Evolutionary conservation across 2,888 invertebrate genomes (phyloP).

Genomic region (Limnephilus marmoratus): DNA sequence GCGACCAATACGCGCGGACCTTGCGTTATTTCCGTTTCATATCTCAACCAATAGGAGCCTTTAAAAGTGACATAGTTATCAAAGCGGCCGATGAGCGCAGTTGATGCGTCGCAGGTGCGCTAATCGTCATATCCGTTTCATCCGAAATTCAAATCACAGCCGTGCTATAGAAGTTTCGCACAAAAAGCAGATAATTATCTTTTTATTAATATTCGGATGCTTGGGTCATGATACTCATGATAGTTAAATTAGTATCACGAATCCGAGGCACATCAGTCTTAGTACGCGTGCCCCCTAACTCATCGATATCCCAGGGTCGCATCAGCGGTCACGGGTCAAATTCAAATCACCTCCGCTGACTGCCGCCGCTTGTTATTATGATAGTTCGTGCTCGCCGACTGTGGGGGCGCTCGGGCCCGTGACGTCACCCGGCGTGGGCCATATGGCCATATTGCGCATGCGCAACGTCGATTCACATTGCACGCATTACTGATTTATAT

Average conservation of each 20-base stretch:
- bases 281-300: slow-evolving; percentile 8
- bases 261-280: not conserved
- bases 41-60: no score
- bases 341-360: slow-evolving; percentile 26
- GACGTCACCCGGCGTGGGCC: slow-evolving; percentile 36
- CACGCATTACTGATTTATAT: slow-evolving; percentile 6
- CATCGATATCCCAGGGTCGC: slow-evolving; percentile 18
- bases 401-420: not conserved
- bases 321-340: slow-evolving; percentile 17
- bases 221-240: not conserved
- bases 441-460: slow-evolving; percentile 23
- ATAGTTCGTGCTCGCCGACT: not conserved
- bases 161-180: no score
- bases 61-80: no score
- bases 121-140: no score
- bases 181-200: not conserved
- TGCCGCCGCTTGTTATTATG: not conserved
- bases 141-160: no score
- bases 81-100: no score
- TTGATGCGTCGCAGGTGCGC: no score
- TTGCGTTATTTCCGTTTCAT: no score
- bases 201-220: not conserved
- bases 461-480: slow-evolving; percentile 5
- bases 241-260: not conserved
- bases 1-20: no score